Conservation (phyloP, 2,888 invertebrate genomes). For the Brenthis ino region DNA sequence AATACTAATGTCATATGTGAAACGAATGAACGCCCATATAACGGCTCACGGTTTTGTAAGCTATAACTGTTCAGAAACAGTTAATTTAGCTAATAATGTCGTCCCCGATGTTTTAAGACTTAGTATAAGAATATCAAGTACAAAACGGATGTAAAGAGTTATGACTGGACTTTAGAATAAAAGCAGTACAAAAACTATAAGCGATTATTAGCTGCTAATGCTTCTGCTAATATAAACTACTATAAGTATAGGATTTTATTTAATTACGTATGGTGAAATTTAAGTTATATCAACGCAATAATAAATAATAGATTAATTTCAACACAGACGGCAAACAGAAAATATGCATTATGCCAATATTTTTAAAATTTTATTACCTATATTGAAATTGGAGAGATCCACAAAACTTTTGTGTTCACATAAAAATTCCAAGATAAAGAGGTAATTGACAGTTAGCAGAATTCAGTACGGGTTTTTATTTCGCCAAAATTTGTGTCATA, state of each 20-base stretch:
- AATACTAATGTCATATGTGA: slow-evolving; percentile 1
- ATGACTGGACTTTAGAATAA: too few relatives aligned
- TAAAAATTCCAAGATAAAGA: slow-evolving; percentile 1
- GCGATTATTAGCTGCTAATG: too few relatives aligned
- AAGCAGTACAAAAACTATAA: too few relatives aligned
- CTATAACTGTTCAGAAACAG: slow-evolving; percentile 30
- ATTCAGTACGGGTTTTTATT: slow-evolving; percentile 6
- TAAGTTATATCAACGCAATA: too few relatives aligned
- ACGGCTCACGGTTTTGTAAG: slow-evolving; percentile 25
- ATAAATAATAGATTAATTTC: too few relatives aligned
- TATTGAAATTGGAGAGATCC: too few relatives aligned
- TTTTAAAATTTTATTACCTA: too few relatives aligned
- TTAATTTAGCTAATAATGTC: slow-evolving; percentile 23
- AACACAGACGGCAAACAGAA: too few relatives aligned
- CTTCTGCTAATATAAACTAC: too few relatives aligned
- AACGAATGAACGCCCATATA: slow-evolving; percentile 2
- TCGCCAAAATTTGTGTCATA: slow-evolving; percentile 6
- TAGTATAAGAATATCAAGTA: neutral
- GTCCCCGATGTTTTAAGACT: neutral
- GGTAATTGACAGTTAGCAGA: slow-evolving; percentile 4
- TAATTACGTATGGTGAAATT: neutral
- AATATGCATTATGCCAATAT: too few relatives aligned
- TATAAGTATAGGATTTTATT: neutral
- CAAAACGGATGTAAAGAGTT: too few relatives aligned
- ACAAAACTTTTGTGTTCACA: neutral